These are phyloP conservation scores for Megaustenia siamemsis DNA, from an alignment of 2,888 invertebrate genomes.

Conservation along the genomic window DNA sequence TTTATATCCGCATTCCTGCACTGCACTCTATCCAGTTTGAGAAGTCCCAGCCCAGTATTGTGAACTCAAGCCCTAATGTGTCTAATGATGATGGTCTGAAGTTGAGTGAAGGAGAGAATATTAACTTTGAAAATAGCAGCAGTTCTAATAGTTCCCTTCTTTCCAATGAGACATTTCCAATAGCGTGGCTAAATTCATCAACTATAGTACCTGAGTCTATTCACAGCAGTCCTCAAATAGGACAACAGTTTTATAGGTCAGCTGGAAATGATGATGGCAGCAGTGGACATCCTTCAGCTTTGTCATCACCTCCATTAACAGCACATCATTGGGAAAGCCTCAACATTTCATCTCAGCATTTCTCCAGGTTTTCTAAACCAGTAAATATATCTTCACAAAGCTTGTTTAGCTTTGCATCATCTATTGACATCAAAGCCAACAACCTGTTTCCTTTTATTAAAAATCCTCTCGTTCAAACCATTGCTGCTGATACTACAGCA, in stretches of 20 bases:
- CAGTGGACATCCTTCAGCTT: not conserved
- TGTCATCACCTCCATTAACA: slow-evolving; percentile 5
- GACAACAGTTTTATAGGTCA: not conserved
- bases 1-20: slow-evolving; percentile 33
- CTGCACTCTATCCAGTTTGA: too few species aligned
- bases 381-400: slow-evolving; percentile 32
- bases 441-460: slow-evolving; percentile 33
- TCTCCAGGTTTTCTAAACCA: slow-evolving; percentile 21
- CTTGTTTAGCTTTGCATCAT: not conserved
- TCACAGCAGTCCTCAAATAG: not conserved
- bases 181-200: not conserved
- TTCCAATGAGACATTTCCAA: slow-evolving; percentile 9
- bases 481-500: not conserved
- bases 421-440: slow-evolving; percentile 29
- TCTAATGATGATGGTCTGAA: not conserved
- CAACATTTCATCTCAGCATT: slow-evolving; percentile 31
- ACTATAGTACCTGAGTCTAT: not conserved
- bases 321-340: slow-evolving; percentile 10
- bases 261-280: not conserved
- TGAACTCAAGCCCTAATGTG: not conserved
- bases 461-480: not conserved
- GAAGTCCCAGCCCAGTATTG: not conserved
- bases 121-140: not conserved
- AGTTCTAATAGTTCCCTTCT: not conserved
- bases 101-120: not conserved